Conservation (phyloP, 2,888 invertebrate species). For the Minunthozetes semirufus region DNA sequence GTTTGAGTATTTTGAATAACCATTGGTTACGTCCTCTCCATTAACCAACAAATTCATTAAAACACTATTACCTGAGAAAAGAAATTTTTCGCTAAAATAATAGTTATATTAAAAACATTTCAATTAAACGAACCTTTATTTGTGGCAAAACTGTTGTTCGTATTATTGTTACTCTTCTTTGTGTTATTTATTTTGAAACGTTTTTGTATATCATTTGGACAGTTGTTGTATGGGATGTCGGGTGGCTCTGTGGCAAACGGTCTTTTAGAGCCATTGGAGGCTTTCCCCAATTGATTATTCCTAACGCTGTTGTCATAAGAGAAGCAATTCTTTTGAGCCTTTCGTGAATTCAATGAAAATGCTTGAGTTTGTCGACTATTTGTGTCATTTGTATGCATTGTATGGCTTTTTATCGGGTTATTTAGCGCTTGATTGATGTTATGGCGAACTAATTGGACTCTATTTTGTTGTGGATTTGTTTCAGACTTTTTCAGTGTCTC, state of each 20-base stretch:
- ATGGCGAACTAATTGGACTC: neutral
- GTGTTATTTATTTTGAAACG: neutral
- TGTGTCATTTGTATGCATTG: neutral
- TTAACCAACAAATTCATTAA: slow-evolving; percentile 90
- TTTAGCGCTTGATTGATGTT: neutral
- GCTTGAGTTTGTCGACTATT: neutral
- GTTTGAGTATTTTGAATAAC: slow-evolving; percentile 54
- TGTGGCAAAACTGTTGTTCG: neutral
- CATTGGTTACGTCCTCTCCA: slow-evolving; percentile 88
- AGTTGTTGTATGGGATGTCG: neutral
- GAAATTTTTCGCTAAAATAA: neutral
- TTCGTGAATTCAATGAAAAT: neutral
- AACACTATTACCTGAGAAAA: slow-evolving; percentile 57
- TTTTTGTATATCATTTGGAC: neutral
- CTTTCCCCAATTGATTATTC: neutral
- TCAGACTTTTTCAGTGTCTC: neutral
- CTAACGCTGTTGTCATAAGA: no score
- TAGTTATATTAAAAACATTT: neutral
- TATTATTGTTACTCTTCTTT: neutral
- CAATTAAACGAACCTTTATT: neutral
- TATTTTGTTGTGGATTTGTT: neutral
- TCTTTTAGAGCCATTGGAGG: neutral
- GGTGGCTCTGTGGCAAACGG: neutral
- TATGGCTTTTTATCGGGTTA: neutral
- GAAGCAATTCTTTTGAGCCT: neutral